phyloP scores from a whole-genome alignment of 2,888 invertebrate species.

The Hydrotaea cyrtoneurina region DNA sequence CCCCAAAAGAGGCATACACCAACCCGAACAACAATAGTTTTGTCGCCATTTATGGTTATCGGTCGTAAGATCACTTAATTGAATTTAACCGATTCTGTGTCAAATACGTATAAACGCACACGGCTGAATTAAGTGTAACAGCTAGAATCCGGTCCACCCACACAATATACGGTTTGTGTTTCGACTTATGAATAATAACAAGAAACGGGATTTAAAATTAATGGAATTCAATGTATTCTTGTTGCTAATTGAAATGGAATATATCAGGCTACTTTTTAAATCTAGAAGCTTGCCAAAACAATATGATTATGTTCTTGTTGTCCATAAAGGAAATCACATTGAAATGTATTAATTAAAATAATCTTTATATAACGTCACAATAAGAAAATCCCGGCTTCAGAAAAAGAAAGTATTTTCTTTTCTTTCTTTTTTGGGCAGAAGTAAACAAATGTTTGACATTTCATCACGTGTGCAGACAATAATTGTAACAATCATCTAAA shows the following conservation, averaged over 20 bases:
- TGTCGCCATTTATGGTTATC: constrained; percentile 41
- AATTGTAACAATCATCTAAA: constrained; percentile 9
- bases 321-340: background rate
- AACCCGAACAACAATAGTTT: constrained; percentile 34
- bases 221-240: background rate
- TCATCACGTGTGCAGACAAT: constrained; percentile 22
- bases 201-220: background rate
- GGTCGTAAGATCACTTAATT: constrained; percentile 53
- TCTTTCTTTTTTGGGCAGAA: background rate
- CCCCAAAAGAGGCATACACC: constrained; percentile 54
- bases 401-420: constrained; percentile 45
- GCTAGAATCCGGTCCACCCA: background rate
- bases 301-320: background rate
- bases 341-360: too few relatives aligned
- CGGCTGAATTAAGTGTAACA: background rate
- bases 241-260: background rate
- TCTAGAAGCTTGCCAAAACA: background rate
- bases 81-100: background rate
- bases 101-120: background rate
- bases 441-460: constrained; percentile 12
- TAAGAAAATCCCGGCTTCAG: too few relatives aligned
- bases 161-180: background rate
- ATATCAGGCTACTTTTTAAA: background rate
- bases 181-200: too few relatives aligned
- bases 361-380: too few relatives aligned